Percentiles rank a stretch among this genome's conserved stretches.
phyloP scores from a whole-genome alignment of 2,888 invertebrate genomes.

The Campaea margaritaria region DNA sequence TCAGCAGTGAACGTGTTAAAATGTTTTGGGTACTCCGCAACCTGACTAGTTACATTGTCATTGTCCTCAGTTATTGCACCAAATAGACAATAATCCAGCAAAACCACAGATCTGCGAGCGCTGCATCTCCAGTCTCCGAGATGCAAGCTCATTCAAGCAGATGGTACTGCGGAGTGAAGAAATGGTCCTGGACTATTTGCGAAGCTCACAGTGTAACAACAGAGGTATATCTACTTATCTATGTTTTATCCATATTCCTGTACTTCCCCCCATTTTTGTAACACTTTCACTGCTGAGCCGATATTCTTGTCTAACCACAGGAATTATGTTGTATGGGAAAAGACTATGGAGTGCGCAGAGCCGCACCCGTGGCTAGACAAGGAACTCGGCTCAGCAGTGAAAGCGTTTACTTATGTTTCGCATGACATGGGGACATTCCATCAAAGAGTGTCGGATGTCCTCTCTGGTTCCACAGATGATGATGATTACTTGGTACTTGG shows the following conservation, averaged over 20 bases:
- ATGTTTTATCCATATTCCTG: neutral
- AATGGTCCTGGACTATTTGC: slow-evolving; percentile 38
- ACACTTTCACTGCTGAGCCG: neutral
- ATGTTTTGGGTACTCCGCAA: no score
- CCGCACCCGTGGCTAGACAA: no score
- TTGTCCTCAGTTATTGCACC: neutral
- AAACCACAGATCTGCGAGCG: slow-evolving; percentile 51
- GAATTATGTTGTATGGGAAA: no score
- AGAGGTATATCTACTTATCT: neutral
- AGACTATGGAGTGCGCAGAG: no score
- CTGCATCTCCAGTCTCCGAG: slow-evolving; percentile 51
- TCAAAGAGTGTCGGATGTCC: no score
- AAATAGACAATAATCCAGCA: neutral
- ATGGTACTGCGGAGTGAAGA: slow-evolving; percentile 50
- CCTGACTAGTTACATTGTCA: no score
- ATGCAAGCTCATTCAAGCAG: slow-evolving; percentile 53
- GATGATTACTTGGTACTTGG: no score
- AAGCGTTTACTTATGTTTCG: no score
- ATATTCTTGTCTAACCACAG: no score
- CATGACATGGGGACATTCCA: no score
- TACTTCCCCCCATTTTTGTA: neutral
- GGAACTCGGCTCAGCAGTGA: no score
- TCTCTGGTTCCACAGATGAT: no score
- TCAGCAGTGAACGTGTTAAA: neutral
- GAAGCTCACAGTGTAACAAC: slow-evolving; percentile 14